Evolutionary conservation across 2,797 vertebrate genomes (phyloP).

Genomic region (Lutjanus campechanus): DNA sequence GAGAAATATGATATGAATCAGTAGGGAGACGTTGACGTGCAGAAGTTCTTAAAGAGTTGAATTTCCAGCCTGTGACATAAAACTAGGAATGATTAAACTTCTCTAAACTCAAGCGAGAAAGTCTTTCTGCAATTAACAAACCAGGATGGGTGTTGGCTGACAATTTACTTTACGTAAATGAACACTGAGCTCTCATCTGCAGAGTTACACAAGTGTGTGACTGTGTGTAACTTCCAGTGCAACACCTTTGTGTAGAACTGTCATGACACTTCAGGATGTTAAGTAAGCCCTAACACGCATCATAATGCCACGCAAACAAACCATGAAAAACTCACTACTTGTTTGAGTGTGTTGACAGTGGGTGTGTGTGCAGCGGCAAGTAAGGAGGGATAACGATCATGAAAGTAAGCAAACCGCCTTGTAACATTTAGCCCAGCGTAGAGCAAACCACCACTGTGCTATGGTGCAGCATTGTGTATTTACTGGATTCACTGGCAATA

Average conservation of each 20-base stretch:
- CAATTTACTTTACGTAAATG: accelerated
- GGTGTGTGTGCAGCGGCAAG: not conserved
- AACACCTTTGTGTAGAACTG: not conserved
- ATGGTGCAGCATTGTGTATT: no score
- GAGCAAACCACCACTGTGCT: not conserved
- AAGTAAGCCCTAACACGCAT: not conserved
- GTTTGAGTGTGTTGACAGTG: conserved; percentile 5
- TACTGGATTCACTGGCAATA: not conserved
- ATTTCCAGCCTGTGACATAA: no score
- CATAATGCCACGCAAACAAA: not conserved
- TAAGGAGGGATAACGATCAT: not conserved
- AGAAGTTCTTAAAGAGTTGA: no score
- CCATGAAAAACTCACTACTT: no score
- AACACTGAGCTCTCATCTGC: not conserved
- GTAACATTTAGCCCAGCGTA: not conserved
- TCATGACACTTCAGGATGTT: not conserved
- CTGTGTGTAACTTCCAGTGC: not conserved
- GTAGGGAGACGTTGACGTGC: not conserved
- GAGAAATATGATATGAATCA: not conserved
- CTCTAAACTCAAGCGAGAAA: not conserved
- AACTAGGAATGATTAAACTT: not conserved
- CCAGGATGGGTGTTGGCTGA: not conserved
- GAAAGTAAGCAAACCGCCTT: not conserved
- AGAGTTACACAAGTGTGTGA: not conserved
- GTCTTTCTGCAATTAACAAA: not conserved